Evolutionary conservation across 2,888 invertebrate species (phyloP).

Genomic region (Morpho deidamia): DNA sequence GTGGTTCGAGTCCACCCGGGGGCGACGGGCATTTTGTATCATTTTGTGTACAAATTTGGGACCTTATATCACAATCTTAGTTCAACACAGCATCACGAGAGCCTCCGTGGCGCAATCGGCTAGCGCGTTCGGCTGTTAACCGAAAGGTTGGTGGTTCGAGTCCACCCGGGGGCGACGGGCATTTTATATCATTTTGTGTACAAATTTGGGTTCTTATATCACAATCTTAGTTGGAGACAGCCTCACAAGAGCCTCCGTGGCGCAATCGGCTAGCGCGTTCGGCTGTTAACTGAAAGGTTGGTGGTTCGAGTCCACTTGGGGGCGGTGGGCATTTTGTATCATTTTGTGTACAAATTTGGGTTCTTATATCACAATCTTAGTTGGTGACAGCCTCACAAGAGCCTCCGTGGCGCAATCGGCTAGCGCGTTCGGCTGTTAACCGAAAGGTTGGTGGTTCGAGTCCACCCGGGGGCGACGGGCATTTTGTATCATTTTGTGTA

Average conservation of each 20-base stretch:
- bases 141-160: conserved; percentile 99
- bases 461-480: conserved; percentile 97
- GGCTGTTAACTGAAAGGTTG: not conserved
- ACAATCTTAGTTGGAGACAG: no score
- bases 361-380: not conserved
- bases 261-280: conserved; percentile 3
- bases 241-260: conserved; percentile 4
- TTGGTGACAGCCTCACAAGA: not conserved
- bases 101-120: conserved; percentile 10
- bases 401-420: conserved; percentile 4
- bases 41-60: not conserved
- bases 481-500: no score
- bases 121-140: conserved; percentile 98
- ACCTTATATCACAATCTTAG: no score
- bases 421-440: conserved; percentile 99
- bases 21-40: not conserved
- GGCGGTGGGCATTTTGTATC: not conserved
- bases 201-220: no score
- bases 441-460: conserved; percentile 99
- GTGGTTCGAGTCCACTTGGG: not conserved
- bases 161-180: conserved; percentile 32
- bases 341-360: not conserved
- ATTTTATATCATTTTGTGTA: not conserved
- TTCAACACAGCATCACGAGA: not conserved
- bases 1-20: conserved; percentile 88